A percentile compares a stretch with the other conserved stretches of the same genome.
These are phyloP conservation scores for Neomorphus geoffroyi DNA, from an alignment of 2,797 vertebrate species.

Conservation along the genomic window DNA sequence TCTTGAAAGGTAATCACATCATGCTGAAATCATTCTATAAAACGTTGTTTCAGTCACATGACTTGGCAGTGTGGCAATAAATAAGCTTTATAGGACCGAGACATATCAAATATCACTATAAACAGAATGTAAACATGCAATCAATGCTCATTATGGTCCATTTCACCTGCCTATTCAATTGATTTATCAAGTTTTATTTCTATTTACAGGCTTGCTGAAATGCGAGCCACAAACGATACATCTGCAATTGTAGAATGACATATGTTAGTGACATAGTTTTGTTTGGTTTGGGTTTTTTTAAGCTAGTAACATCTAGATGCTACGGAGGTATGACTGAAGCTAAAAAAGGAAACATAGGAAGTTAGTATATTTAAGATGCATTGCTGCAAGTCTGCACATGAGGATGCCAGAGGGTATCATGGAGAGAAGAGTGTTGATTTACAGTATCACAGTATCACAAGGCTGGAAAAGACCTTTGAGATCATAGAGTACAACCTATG, in stretches of 20 bases:
- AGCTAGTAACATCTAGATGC: background rate
- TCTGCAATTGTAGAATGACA: background rate
- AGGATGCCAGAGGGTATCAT: background rate
- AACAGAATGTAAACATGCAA: conserved; percentile 12
- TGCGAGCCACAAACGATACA: background rate
- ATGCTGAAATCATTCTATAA: background rate
- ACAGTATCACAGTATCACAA: no score
- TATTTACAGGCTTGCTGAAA: background rate
- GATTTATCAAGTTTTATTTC: conserved; percentile 8
- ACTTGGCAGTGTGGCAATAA: background rate
- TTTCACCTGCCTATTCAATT: background rate
- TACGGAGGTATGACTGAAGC: background rate
- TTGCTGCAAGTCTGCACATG: background rate
- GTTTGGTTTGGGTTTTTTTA: background rate
- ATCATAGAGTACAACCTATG: no score
- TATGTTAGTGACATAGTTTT: rapidly evolving
- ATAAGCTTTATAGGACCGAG: conserved; percentile 2
- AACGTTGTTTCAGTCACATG: background rate
- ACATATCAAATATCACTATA: background rate
- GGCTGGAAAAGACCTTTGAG: no score
- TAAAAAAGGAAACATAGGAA: background rate
- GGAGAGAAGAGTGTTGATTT: background rate
- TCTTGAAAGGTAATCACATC: background rate
- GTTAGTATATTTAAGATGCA: background rate
- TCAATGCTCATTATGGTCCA: background rate